Evolutionary conservation across 1,140 invertebrate genomes (phyloP), one percentile per base, ranked within the genome.

Genomic region (Camponotus pennsylvanicus): DNA sequence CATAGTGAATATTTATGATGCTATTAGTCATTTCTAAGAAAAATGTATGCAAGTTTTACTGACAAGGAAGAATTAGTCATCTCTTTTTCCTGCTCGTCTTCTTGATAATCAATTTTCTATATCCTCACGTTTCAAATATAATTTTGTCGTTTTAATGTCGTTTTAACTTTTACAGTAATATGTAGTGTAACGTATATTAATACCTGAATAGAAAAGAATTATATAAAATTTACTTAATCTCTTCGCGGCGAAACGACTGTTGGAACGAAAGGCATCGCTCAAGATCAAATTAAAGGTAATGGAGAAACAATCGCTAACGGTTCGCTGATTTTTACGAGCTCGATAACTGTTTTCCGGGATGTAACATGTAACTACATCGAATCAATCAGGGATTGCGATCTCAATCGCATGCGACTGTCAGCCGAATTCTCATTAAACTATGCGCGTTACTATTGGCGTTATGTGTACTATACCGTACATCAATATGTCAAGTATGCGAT

Each of bases 191-290:
- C 0, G n/a, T 4, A 40, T 32, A 34, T n/a, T 27, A 6, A 61
- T 55, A 69, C 49, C 59, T 63, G 63, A 75, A 32, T 42, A 32
- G 21, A 42, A 59, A 6, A 37, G 1, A 21, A 45, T 59, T 59
- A 40, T 61, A 21, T 21, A 8, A 83, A 73, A 49, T 73, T 75
- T 73, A 40, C 37, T 61, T 75, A 21, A n/a, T 49, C n/a, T 82
- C 67, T 45, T 15, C 13, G 55, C 55, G 18, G 27, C 1, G 40
- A 73, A 83, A 83, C 27, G 15, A 27, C 40, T 75, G 55, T 83
- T 13, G 79, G 55, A 75, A 83, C 79, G 79, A 83, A 83, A 83
- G 55, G 69, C 79, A 61, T 83, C 69, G n/a, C 18, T 73, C 69
- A 61, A 45, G 15, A 73, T 59, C 73, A 52, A 18, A 83, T 83